Evolutionary conservation across 2,888 invertebrate genomes (phyloP).

Genomic region (Neoitamus cyanurus): DNA sequence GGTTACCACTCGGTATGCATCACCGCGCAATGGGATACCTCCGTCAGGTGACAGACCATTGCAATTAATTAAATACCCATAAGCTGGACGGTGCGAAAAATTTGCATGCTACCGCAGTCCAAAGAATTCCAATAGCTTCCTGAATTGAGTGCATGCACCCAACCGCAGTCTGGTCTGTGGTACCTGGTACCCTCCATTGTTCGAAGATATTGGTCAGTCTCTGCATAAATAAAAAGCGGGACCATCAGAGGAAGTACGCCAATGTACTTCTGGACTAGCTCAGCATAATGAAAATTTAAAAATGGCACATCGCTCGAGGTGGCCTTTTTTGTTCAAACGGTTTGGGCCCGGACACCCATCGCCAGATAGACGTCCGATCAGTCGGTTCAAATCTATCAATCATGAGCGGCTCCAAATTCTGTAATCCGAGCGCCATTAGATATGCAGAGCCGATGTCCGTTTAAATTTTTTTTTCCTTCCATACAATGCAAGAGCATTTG

Average conservation of each 20-base stretch:
- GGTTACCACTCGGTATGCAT: not conserved
- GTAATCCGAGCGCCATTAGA: not conserved
- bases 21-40: not conserved
- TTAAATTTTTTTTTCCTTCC: not conserved
- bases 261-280: not conserved
- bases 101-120: not conserved
- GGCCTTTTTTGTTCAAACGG: not conserved
- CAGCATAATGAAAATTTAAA: not conserved
- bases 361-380: not conserved
- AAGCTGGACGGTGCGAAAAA: not conserved
- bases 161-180: not conserved
- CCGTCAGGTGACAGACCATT: conserved; percentile 7
- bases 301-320: not conserved
- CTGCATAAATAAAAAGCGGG: not conserved
- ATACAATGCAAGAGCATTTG: conserved; percentile 2
- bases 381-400: not conserved
- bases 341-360: not conserved
- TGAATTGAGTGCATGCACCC: not conserved
- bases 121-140: conserved; percentile 29
- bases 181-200: not conserved
- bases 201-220: not conserved
- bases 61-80: conserved; percentile 1
- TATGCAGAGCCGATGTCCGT: not conserved
- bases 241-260: not conserved
- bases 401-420: not conserved